A percentile compares a stretch with the other conserved stretches of the same genome.
Evolutionary conservation across 2,888 invertebrate species (phyloP).

Genomic region (Lasius fuliginosus): DNA sequence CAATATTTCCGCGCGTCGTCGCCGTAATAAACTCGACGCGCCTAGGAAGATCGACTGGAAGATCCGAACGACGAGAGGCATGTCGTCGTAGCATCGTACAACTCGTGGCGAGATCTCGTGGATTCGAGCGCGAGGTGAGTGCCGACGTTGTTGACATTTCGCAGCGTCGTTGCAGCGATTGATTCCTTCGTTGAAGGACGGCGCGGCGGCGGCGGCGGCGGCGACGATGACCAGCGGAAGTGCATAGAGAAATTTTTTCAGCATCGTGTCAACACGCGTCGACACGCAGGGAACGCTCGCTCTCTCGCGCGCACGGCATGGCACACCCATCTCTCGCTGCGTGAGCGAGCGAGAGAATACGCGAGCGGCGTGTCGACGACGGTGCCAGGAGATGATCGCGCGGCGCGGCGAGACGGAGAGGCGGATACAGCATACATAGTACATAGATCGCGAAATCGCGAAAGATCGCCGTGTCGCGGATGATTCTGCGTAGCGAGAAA

Average conservation of each 20-base stretch:
- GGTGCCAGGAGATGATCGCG: constrained; percentile 53
- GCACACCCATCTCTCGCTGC: constrained; percentile 69
- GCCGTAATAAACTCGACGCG: constrained; percentile 45
- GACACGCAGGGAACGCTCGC: constrained; percentile 40
- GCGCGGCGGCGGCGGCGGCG: constrained; percentile 54
- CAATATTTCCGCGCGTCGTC: constrained; percentile 37
- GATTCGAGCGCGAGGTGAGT: constrained; percentile 73
- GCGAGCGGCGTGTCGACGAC: constrained; percentile 21
- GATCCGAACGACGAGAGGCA: constrained; percentile 60
- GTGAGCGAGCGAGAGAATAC: constrained; percentile 57
- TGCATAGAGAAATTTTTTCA: constrained; percentile 59
- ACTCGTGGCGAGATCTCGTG: constrained; percentile 44
- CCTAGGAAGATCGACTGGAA: constrained; percentile 31
- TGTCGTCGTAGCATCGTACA: constrained; percentile 55
- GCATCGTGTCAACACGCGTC: constrained; percentile 61
- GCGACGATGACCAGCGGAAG: not conserved
- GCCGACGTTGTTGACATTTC: not conserved
- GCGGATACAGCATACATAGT: constrained; percentile 3
- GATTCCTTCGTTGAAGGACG: constrained; percentile 56
- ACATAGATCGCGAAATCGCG: constrained; percentile 43
- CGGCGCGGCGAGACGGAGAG: constrained; percentile 44
- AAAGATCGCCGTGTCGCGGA: constrained; percentile 31
- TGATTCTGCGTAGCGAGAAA: constrained; percentile 49
- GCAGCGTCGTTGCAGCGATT: constrained; percentile 43
- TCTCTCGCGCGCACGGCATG: constrained; percentile 59